These are phyloP conservation scores for Martes martes DNA, from an alignment of 2,113 vertebrate genomes.

Conservation along the genomic window DNA sequence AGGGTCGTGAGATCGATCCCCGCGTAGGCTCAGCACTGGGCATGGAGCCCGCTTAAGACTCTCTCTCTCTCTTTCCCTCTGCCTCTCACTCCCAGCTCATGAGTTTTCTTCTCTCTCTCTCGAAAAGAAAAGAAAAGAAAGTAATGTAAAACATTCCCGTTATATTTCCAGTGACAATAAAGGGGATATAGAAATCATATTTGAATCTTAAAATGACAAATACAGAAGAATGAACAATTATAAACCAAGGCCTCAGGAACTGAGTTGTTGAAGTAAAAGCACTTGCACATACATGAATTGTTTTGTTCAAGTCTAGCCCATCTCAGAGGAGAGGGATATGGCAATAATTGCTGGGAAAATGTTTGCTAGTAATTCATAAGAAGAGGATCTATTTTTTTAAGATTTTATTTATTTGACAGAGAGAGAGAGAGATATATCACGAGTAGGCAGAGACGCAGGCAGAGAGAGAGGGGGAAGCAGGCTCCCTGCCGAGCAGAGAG, in stretches of 20 bases:
- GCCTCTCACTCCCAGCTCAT: neutral
- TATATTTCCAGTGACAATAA: neutral
- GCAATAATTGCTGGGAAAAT: neutral
- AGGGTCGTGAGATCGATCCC: neutral
- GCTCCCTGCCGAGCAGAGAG: too few species aligned
- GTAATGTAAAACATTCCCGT: neutral
- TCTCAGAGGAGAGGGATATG: neutral
- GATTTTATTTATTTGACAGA: too few species aligned
- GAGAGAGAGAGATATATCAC: too few species aligned
- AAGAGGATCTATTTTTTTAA: too few species aligned
- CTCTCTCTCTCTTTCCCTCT: neutral
- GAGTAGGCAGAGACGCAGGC: too few species aligned
- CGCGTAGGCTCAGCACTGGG: too few species aligned
- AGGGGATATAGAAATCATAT: neutral
- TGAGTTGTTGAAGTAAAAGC: neutral
- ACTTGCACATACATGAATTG: neutral
- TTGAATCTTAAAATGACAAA: neutral
- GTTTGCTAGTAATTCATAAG: neutral
- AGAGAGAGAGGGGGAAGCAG: too few species aligned
- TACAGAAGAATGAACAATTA: neutral
- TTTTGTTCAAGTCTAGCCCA: neutral
- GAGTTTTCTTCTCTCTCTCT: neutral
- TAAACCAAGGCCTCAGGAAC: neutral
- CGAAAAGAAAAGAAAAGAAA: neutral
- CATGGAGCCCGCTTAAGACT: neutral